Conservation (phyloP, 2,113 vertebrate genomes). For the Falco punctatus region DNA sequence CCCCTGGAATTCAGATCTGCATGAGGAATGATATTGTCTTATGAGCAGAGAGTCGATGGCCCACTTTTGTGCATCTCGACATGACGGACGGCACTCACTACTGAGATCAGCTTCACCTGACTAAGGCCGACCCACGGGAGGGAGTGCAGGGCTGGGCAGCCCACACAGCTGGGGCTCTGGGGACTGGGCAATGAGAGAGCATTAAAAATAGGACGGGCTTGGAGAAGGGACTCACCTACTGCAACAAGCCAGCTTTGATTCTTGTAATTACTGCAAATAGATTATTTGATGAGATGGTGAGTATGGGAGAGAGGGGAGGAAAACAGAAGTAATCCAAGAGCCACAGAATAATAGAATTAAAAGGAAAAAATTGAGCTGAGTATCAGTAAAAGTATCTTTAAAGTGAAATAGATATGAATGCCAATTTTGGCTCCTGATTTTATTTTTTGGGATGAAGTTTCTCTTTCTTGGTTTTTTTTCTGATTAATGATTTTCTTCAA, state of each 20-base stretch:
- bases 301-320: neutral
- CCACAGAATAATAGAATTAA: neutral
- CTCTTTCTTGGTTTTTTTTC: neutral
- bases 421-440: neutral
- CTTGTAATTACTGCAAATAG: neutral
- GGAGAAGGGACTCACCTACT: neutral
- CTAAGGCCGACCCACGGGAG: accelerated
- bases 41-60: neutral
- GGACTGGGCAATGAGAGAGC: neutral
- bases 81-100: accelerated
- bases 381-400: neutral
- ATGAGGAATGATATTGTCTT: neutral
- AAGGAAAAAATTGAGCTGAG: neutral
- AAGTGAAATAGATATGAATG: neutral
- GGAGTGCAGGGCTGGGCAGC: neutral
- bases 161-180: neutral
- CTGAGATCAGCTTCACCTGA: neutral
- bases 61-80: neutral
- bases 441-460: neutral
- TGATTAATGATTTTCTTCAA: neutral
- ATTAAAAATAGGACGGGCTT: neutral
- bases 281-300: neutral
- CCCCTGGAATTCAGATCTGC: neutral
- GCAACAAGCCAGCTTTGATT: neutral
- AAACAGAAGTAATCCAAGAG: neutral